These are phyloP conservation scores for Pegoplata infirma DNA, from an alignment of 2,888 invertebrate genomes.

Conservation along the genomic window DNA sequence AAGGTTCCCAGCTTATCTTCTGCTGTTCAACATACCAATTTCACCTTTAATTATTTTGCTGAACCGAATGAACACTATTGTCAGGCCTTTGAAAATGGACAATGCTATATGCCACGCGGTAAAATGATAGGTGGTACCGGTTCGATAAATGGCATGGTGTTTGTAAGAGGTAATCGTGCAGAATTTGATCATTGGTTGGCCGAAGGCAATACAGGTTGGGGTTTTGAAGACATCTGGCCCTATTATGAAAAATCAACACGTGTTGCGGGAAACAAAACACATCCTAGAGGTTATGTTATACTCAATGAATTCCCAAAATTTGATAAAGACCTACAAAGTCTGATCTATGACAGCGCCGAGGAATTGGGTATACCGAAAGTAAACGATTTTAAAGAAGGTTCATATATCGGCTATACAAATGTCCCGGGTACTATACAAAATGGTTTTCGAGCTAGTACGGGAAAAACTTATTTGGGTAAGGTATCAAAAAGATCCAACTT, in stretches of 20 bases:
- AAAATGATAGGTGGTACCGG: constrained; percentile 82
- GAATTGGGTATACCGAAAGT: constrained; percentile 78
- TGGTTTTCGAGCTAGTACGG: constrained; percentile 86
- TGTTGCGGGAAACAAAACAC: constrained; percentile 65
- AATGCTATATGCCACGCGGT: constrained; percentile 80
- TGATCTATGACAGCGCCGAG: constrained; percentile 77
- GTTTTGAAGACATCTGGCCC: constrained; percentile 86
- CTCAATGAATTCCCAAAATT: constrained; percentile 75
- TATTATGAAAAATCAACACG: constrained; percentile 87
- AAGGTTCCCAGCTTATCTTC: constrained; percentile 66
- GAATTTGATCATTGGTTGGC: constrained; percentile 81
- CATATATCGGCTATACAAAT: constrained; percentile 79
- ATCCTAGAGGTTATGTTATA: constrained; percentile 75
- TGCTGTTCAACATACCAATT: constrained; percentile 60
- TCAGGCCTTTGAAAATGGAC: constrained; percentile 51
- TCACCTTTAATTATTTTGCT: constrained; percentile 64
- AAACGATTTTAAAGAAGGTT: constrained; percentile 75
- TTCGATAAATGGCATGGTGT: constrained; percentile 81
- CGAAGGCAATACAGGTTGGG: constrained; percentile 83
- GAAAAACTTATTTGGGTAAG: constrained; percentile 83
- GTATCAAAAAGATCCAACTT: constrained; percentile 80
- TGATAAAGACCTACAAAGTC: constrained; percentile 57
- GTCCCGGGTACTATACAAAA: constrained; percentile 80
- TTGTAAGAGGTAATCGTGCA: constrained; percentile 79
- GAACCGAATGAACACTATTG: constrained; percentile 64